A percentile compares a stretch with the other conserved stretches of the same genome.
phyloP scores from a whole-genome alignment of 2,888 invertebrate genomes.

The Tetragnatha montana region DNA sequence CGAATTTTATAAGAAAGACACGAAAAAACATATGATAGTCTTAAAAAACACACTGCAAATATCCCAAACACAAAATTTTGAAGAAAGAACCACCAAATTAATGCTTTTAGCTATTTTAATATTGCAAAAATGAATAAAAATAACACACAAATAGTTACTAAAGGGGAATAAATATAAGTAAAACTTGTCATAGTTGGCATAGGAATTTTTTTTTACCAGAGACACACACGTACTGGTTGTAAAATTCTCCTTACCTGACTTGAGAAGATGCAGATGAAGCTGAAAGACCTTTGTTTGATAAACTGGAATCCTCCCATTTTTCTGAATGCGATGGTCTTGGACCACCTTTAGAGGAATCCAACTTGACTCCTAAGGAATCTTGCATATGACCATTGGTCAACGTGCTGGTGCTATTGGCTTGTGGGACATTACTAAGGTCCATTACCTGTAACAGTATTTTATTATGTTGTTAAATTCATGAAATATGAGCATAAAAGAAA shows the following conservation, averaged over 20 bases:
- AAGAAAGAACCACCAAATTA: too few species aligned
- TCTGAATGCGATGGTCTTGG: conserved; percentile 51
- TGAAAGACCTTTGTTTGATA: conserved; percentile 47
- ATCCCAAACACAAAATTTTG: too few species aligned
- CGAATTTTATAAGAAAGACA: too few species aligned
- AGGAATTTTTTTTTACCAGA: not conserved
- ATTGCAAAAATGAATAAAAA: not conserved
- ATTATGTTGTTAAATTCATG: too few species aligned
- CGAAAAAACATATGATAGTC: too few species aligned
- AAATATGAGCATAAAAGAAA: too few species aligned
- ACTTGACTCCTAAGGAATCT: conserved; percentile 38
- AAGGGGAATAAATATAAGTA: not conserved
- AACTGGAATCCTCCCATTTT: conserved; percentile 57
- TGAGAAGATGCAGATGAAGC: conserved; percentile 54
- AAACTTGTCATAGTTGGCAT: not conserved
- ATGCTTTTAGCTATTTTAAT: not conserved
- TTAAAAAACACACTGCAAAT: too few species aligned
- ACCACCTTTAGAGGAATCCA: conserved; percentile 50
- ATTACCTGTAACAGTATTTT: conserved; percentile 21
- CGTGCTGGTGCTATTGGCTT: conserved; percentile 7
- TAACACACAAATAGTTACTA: not conserved
- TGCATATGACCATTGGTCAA: conserved; percentile 59
- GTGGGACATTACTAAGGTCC: conserved; percentile 44
- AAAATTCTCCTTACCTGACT: conserved; percentile 46
- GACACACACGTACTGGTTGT: not conserved